phyloP scores from a whole-genome alignment of 2,888 invertebrate species.

The Itoplectis maculator region DNA sequence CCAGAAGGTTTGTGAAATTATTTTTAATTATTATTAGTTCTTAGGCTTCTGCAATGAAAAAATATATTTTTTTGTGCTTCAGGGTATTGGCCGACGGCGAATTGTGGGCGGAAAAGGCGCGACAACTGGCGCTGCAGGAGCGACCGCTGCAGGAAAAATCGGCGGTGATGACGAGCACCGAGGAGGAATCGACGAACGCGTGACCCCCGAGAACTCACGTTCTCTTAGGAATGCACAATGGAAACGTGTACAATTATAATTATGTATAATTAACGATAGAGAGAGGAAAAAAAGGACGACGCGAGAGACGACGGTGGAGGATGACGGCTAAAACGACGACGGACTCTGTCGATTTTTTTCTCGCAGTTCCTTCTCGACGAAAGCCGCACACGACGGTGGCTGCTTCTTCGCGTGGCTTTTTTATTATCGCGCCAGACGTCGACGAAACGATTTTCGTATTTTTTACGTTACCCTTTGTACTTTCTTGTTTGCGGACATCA shows the following conservation, averaged over 20 bases:
- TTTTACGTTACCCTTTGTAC: no score
- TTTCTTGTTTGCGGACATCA: no score
- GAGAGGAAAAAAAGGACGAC: neutral
- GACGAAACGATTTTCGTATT: no score
- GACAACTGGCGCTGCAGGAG: conserved; percentile 76
- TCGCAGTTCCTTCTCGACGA: neutral
- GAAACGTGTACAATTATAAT: conserved; percentile 74
- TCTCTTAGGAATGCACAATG: conserved; percentile 75
- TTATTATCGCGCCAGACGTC: neutral
- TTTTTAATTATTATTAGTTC: no score
- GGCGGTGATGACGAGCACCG: conserved; percentile 72
- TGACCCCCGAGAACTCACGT: conserved; percentile 76
- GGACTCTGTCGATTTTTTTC: neutral
- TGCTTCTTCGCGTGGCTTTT: neutral
- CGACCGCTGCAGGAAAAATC: conserved; percentile 72
- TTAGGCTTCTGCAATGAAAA: no score
- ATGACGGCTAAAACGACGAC: neutral
- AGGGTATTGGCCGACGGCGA: conserved; percentile 81
- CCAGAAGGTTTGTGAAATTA: conserved; percentile 81
- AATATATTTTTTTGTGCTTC: no score
- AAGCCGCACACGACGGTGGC: neutral
- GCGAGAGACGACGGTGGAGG: conserved; percentile 28
- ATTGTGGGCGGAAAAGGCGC: conserved; percentile 81
- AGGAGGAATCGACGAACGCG: conserved; percentile 79
- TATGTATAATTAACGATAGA: conserved; percentile 27